A percentile compares a stretch with the other conserved stretches of the same genome.
Evolutionary conservation across 1,140 invertebrate genomes (phyloP).

Genomic region (Melanaphis sacchari): DNA sequence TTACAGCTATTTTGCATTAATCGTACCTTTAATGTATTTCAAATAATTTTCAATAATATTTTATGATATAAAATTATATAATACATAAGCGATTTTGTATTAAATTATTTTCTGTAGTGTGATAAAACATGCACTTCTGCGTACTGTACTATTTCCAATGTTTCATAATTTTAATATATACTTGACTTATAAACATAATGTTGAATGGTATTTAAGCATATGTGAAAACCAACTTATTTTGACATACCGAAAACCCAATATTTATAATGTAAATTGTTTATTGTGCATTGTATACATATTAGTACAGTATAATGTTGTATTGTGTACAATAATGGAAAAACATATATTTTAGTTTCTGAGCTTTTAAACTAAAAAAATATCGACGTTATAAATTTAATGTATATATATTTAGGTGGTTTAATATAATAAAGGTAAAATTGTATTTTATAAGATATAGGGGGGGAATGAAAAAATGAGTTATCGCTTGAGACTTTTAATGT

Average conservation of each 20-base stretch:
- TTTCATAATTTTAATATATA: not conserved
- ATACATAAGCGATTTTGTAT: not conserved
- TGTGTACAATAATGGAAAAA: not conserved
- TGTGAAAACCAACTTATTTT: not conserved
- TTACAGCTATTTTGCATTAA: not conserved
- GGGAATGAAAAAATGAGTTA: not conserved
- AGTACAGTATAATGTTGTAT: not conserved
- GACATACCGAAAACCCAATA: not conserved
- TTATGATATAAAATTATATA: not conserved
- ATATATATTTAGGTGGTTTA: not conserved
- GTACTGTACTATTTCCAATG: not conserved
- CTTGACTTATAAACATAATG: not conserved
- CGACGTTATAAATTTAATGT: not conserved
- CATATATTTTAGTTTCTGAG: not conserved
- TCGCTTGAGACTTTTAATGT: not conserved
- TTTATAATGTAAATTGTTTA: not conserved
- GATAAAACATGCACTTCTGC: not conserved
- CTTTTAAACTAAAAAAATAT: not conserved
- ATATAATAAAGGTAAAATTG: not conserved
- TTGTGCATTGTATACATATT: not conserved
- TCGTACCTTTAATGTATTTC: not conserved
- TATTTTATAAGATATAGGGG: not conserved
- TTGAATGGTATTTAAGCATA: not conserved
- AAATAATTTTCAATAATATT: not conserved
- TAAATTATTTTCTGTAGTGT: not conserved